Evolutionary conservation across 2,113 vertebrate species (phyloP).

Genomic region (Psilopsiagon aymara): DNA sequence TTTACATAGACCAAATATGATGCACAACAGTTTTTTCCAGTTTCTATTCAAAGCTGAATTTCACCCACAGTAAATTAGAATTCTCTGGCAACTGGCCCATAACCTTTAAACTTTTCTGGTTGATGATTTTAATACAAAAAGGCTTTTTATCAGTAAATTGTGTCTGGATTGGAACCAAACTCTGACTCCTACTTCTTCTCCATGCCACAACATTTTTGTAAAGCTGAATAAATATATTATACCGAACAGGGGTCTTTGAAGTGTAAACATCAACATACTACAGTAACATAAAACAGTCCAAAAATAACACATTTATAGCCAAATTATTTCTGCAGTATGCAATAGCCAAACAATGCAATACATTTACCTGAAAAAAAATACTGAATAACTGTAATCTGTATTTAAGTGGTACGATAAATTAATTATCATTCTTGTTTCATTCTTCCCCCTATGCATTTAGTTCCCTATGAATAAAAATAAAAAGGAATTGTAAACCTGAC

Average conservation of each 20-base stretch:
- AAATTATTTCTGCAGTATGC: conserved; percentile 6
- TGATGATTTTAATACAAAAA: conserved; percentile 34
- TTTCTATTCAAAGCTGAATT: conserved; percentile 15
- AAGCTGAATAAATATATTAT: conserved; percentile 40
- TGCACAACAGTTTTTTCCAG: background rate
- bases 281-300: background rate
- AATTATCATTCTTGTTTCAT: background rate
- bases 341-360: background rate
- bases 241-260: background rate
- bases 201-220: conserved; percentile 47
- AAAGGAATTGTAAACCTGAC: background rate
- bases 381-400: background rate
- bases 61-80: conserved; percentile 37
- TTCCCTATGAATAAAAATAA: background rate
- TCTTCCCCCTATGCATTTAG: background rate
- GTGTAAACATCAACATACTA: conserved; percentile 13
- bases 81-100: background rate
- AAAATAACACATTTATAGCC: background rate
- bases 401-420: background rate
- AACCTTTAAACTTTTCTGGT: conserved; percentile 54
- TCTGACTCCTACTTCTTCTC: background rate
- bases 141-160: conserved; percentile 42
- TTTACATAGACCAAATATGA: background rate
- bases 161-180: background rate
- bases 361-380: conserved; percentile 21